These are phyloP conservation scores for Rhincodon typus DNA, from an alignment of 2,797 vertebrate genomes.

Conservation along the genomic window DNA sequence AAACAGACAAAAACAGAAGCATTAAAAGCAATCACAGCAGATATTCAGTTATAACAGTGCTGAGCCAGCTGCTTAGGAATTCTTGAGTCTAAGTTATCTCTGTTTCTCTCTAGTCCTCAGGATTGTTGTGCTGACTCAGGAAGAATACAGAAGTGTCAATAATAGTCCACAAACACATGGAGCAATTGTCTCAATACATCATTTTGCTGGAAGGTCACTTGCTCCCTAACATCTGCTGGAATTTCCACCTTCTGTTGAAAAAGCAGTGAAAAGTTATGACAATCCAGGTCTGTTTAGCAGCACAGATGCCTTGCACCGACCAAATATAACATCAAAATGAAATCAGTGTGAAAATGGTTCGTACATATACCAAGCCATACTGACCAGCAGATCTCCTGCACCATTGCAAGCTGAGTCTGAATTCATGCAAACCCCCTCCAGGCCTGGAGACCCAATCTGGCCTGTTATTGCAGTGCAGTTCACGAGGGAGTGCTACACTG, in stretches of 20 bases:
- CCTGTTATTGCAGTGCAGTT: background rate
- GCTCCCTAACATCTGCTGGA: background rate
- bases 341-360: background rate
- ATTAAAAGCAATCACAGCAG: constrained; percentile 8
- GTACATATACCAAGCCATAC: background rate
- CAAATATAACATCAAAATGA: background rate
- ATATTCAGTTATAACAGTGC: background rate
- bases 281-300: background rate
- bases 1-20: constrained; percentile 41
- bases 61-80: background rate
- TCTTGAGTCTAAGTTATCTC: background rate
- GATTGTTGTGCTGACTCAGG: background rate
- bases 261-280: background rate
- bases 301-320: background rate
- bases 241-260: background rate
- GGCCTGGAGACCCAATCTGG: background rate
- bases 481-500: background rate
- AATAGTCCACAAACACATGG: background rate
- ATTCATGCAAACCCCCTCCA: background rate
- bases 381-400: background rate
- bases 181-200: background rate
- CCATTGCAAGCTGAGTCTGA: background rate
- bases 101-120: background rate
- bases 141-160: background rate
- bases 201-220: background rate